Percentiles rank a stretch among this genome's conserved stretches.
Conservation (phyloP, 2,113 vertebrate species). For the Oryzias javanicus region DNA sequence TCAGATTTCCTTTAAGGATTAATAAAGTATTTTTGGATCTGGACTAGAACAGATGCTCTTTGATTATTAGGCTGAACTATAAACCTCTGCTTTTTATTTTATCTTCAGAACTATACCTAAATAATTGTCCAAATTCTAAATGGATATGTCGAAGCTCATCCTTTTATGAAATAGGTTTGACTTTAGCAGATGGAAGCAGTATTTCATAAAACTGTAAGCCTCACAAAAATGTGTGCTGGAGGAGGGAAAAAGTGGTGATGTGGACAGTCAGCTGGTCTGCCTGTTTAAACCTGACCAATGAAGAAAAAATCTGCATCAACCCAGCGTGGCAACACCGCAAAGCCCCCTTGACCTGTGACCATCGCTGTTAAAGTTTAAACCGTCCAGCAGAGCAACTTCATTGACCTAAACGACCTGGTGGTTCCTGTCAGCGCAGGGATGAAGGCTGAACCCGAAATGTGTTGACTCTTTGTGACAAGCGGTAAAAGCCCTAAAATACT, state of each 20-base stretch:
- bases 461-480: too few species aligned
- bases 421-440: background rate
- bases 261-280: conserved; percentile 1
- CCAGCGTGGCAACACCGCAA: conserved; percentile 28
- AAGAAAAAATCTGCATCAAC: conserved; percentile 9
- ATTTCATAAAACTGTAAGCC: conserved; percentile 10
- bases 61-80: too few species aligned
- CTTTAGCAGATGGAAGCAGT: conserved; percentile 12
- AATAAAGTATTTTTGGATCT: too few species aligned
- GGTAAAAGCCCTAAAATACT: too few species aligned
- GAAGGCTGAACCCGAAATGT: background rate
- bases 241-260: background rate
- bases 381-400: conserved; percentile 4
- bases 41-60: too few species aligned
- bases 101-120: too few species aligned
- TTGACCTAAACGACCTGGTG: background rate
- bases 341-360: conserved; percentile 46
- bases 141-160: background rate
- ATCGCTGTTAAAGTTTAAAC: conserved; percentile 56
- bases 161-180: conserved; percentile 6
- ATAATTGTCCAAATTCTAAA: background rate
- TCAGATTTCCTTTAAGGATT: too few species aligned
- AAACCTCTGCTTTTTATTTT: background rate
- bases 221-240: background rate
- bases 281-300: conserved; percentile 36